Evolutionary conservation across 2,797 vertebrate genomes (phyloP).

Genomic region (Tapirus indicus): DNA sequence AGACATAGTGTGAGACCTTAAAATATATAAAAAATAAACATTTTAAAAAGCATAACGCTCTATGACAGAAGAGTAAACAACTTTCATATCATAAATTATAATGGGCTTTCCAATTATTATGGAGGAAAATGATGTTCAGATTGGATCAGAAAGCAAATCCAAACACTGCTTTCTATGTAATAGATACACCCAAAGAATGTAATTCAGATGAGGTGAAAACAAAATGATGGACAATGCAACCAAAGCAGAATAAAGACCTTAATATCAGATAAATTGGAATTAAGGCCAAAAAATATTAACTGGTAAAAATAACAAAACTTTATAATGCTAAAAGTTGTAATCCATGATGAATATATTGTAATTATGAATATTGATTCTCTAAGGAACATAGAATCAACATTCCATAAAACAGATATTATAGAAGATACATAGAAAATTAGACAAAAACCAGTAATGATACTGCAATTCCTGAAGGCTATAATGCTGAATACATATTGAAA

Average conservation of each 20-base stretch:
- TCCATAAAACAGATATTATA: not conserved
- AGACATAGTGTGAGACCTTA: not conserved
- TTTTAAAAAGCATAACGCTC: not conserved
- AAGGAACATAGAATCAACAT: not conserved
- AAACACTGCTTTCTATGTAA: not conserved
- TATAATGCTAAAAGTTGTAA: not conserved
- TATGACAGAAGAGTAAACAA: not conserved
- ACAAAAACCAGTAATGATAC: not conserved
- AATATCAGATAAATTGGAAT: not conserved
- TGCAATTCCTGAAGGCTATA: not conserved
- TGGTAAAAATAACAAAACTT: not conserved
- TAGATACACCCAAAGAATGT: not conserved
- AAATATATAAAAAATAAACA: not conserved
- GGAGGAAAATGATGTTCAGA: not conserved
- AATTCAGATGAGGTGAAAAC: not conserved
- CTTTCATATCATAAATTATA: not conserved
- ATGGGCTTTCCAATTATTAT: not conserved
- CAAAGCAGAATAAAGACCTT: not conserved
- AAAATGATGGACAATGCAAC: not conserved
- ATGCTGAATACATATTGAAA: not conserved
- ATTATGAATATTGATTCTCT: not conserved
- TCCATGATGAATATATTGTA: not conserved
- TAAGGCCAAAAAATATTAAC: not conserved
- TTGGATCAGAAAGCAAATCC: not conserved
- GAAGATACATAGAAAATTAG: not conserved